Base-by-base conservation (phyloP, 2,888 invertebrate species). In the Scaptomyza flava region DNA sequence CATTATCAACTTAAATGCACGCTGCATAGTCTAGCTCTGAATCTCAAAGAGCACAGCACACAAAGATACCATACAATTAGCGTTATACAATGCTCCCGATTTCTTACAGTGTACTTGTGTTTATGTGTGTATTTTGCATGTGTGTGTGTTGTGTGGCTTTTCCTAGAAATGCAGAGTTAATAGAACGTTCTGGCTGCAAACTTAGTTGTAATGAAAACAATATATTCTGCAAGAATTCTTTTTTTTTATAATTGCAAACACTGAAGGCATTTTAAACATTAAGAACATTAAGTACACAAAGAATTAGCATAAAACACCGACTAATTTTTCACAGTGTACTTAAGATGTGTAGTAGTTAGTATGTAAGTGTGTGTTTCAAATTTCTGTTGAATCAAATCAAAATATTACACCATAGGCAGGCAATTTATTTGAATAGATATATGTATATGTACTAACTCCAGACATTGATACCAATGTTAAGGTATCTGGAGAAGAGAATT, bases 261-360 rank as follows among this genome's bases (percentile, higher is more conserved):
- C 63, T 84, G 81, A 84, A 84, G 85, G 87, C 85, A 79, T 68
- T 78, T 87, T 79, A 61, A 79, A 81, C 83, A 87, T 69, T 81
- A 75, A 87, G 74, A 87, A 89, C 84, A 89, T 78, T 73, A 81
- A 84, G 72, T 87, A 89, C 84, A 89, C 76, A 83, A 79, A 83
- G 73, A 88, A 77, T 79, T 86, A 77, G 77, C 87, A 80, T 86
- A 79, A 89, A 85, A 87, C 86, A 82, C 70, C 70, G 76, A 82
- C 79, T 85, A 89, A 65, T 68, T 84, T 58, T 69, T 77, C 72
- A 72, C 68, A 78, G 70, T 84, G 79, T 81, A 65, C 51, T 63
- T 75, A 4, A 47, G 42, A 58, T 34, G n/a, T 57, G 65, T 71
- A 9, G 17, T 41, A 17, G 52, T 61, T 41, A 27, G n/a, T 47